Percentiles rank a stretch among this genome's conserved stretches.
Evolutionary conservation across 1,140 invertebrate species (phyloP).

Genomic region (Ditylenchus dipsaci): DNA sequence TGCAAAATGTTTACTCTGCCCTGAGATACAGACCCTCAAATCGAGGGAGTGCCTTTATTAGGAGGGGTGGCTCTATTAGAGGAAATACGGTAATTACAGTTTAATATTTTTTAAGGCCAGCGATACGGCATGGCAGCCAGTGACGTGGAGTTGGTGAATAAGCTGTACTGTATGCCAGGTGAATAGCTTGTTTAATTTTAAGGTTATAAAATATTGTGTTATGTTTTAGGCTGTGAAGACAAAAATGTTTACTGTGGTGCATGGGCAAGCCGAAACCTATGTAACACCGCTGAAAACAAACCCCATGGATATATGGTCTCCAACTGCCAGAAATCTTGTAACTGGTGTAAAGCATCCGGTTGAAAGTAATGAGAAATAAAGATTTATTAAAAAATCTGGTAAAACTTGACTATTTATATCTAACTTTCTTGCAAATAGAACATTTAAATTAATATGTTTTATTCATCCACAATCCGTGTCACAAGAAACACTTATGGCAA

Average conservation of each 20-base stretch:
- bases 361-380: too few species aligned
- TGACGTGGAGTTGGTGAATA: conserved; percentile 46
- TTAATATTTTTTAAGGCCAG: conserved; percentile 13
- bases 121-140: conserved; percentile 27
- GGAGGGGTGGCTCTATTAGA: too few species aligned
- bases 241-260: conserved; percentile 50
- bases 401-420: too few species aligned
- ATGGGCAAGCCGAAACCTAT: conserved; percentile 42
- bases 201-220: background rate
- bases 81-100: too few species aligned
- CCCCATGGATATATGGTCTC: conserved; percentile 14
- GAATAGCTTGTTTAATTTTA: background rate
- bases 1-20: too few species aligned
- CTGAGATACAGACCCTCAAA: too few species aligned
- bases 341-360: conserved; percentile 1
- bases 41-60: too few species aligned
- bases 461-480: too few species aligned
- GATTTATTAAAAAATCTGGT: too few species aligned
- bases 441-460: too few species aligned
- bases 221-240: conserved; percentile 36
- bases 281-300: conserved; percentile 3
- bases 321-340: conserved; percentile 26
- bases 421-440: too few species aligned
- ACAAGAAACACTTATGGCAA: too few species aligned
- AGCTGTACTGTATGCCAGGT: conserved; percentile 50